These are phyloP conservation scores for Lobophora halterata DNA, from an alignment of 2,888 invertebrate species.

Conservation along the genomic window DNA sequence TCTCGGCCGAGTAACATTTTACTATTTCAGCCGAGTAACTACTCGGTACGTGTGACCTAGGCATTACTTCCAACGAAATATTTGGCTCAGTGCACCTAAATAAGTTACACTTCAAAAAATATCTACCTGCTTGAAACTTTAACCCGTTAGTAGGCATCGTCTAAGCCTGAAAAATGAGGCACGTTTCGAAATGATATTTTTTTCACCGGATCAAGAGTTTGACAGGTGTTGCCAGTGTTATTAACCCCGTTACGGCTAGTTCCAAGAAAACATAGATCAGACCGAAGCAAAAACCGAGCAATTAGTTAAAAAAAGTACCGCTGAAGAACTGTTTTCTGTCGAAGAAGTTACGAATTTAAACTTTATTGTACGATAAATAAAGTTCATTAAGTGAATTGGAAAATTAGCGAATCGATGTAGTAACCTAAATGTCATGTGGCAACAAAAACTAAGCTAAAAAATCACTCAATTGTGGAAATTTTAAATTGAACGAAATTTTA, in stretches of 20 bases:
- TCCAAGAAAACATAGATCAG: conserved; percentile 60
- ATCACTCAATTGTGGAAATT: too few species aligned
- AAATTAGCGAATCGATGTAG: not conserved
- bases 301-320: conserved; percentile 65
- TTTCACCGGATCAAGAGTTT: conserved; percentile 41
- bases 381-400: not conserved
- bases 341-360: conserved; percentile 5
- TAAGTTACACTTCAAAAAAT: too few species aligned
- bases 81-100: too few species aligned
- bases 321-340: conserved; percentile 34
- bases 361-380: conserved; percentile 2
- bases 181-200: conserved; percentile 23
- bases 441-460: too few species aligned
- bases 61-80: too few species aligned
- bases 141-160: too few species aligned
- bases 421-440: not conserved
- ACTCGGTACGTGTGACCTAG: too few species aligned
- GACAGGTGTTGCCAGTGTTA: conserved; percentile 41
- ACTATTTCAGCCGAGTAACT: too few species aligned
- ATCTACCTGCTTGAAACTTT: too few species aligned
- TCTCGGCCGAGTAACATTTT: too few species aligned
- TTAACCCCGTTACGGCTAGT: conserved; percentile 54
- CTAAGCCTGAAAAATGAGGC: too few species aligned
- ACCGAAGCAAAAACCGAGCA: conserved; percentile 57
- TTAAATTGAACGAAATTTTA: too few species aligned